A percentile compares a stretch with the other conserved stretches of the same genome.
Conservation (phyloP, 2,888 invertebrate species). For the Cryptosula pallasiana region DNA sequence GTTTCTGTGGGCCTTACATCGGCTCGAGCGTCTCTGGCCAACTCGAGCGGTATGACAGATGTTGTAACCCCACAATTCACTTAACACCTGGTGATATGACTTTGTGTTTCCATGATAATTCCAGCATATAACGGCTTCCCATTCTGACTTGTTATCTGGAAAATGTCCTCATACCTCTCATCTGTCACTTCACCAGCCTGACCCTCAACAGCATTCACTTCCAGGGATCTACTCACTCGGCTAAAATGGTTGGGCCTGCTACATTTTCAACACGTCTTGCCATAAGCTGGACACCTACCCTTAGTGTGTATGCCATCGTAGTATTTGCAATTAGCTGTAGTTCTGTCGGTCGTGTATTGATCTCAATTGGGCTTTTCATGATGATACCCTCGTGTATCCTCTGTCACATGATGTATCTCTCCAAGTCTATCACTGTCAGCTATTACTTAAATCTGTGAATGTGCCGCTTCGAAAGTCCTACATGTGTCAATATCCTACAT, state of each 20-base stretch:
- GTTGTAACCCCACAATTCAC: conserved; percentile 27
- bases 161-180: too few relatives aligned
- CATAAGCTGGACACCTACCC: neutral
- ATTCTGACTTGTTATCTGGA: neutral
- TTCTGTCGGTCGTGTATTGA: neutral
- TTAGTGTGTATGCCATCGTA: neutral
- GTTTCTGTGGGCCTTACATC: neutral
- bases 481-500: neutral
- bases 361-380: neutral
- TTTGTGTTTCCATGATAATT: neutral
- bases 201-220: neutral
- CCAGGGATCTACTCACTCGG: neutral
- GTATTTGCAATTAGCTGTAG: neutral
- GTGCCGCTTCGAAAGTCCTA: neutral
- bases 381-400: neutral
- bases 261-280: neutral
- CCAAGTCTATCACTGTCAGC: neutral
- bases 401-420: neutral
- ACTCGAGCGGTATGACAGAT: conserved; percentile 24
- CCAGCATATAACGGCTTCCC: neutral
- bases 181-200: too few relatives aligned
- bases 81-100: conserved; percentile 23
- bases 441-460: neutral
- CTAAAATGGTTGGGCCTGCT: neutral
- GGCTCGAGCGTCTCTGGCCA: neutral